These are phyloP conservation scores for Mustelus asterias DNA, from an alignment of 2,113 vertebrate genomes.

Conservation along the genomic window DNA sequence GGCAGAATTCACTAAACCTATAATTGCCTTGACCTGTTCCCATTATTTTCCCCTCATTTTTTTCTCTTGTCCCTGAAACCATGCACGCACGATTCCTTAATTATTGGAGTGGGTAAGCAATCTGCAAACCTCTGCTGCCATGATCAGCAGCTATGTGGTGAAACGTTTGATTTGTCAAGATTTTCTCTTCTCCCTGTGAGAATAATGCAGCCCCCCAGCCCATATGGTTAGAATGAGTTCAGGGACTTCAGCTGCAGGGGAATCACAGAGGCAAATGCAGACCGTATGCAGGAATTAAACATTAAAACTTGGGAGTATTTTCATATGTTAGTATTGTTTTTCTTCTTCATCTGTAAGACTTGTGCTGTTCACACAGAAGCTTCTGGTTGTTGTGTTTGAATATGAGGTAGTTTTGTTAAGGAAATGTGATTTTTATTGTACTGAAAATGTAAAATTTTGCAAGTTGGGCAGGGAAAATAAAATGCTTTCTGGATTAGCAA, in stretches of 20 bases:
- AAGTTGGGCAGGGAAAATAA: conserved; percentile 32
- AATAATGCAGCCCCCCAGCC: background rate
- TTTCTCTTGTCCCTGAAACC: background rate
- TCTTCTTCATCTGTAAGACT: background rate
- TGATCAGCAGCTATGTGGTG: background rate
- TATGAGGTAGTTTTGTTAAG: conserved; percentile 26
- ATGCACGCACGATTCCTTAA: background rate
- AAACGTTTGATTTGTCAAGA: background rate
- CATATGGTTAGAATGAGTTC: background rate
- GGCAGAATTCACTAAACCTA: background rate
- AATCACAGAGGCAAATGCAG: background rate
- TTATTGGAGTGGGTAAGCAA: background rate
- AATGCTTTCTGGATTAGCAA: conserved; percentile 25
- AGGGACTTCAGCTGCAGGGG: background rate
- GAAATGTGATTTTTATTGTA: conserved; percentile 33
- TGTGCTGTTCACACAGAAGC: conserved; percentile 5
- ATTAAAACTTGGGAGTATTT: conserved; percentile 9
- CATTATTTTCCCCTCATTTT: conserved; percentile 11
- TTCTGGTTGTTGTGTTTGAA: conserved; percentile 19
- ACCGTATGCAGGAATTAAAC: conserved; percentile 1
- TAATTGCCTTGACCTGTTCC: background rate
- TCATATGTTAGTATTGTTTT: conserved; percentile 32
- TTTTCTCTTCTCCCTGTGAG: background rate
- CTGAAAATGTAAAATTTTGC: conserved; percentile 23
- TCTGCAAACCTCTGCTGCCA: background rate